These are phyloP conservation scores for Apeltes quadracus DNA, from an alignment of 2,113 vertebrate genomes.

Conservation along the genomic window DNA sequence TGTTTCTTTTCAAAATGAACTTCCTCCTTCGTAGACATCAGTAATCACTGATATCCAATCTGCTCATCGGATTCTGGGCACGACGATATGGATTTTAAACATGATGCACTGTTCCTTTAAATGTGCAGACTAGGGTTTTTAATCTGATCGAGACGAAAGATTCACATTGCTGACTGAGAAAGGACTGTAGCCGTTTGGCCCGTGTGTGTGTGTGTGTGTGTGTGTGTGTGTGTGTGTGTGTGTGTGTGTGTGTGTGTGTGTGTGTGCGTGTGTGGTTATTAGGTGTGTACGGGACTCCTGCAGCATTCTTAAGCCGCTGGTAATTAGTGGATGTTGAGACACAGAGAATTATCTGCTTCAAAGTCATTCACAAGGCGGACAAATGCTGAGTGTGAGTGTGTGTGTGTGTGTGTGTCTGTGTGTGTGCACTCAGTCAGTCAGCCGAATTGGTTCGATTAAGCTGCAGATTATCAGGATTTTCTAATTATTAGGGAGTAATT, in stretches of 20 bases:
- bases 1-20: too few relatives aligned
- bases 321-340: slow-evolving; percentile 68
- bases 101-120: slow-evolving; percentile 41
- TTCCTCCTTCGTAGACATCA: too few relatives aligned
- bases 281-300: slow-evolving; percentile 51
- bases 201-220: too few relatives aligned
- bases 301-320: slow-evolving; percentile 57
- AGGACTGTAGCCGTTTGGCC: slow-evolving; percentile 13
- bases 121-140: slow-evolving; percentile 28
- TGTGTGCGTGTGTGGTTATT: slow-evolving; percentile 35
- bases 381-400: slow-evolving; percentile 41
- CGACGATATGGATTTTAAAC: slow-evolving; percentile 14
- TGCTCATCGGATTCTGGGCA: background rate
- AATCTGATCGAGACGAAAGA: slow-evolving; percentile 63
- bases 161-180: slow-evolving; percentile 41
- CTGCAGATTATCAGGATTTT: slow-evolving; percentile 68
- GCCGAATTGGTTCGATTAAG: slow-evolving; percentile 57
- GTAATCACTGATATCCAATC: background rate
- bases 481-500: slow-evolving; percentile 69
- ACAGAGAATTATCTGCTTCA: slow-evolving; percentile 67
- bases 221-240: slow-evolving; percentile 5
- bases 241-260: slow-evolving; percentile 21
- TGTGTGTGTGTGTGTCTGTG: slow-evolving; percentile 2
- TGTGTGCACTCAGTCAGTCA: slow-evolving; percentile 44
- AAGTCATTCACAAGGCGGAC: slow-evolving; percentile 55